Base-by-base conservation (phyloP, 2,113 vertebrate species). In the Cyprinodon variegatus region DNA sequence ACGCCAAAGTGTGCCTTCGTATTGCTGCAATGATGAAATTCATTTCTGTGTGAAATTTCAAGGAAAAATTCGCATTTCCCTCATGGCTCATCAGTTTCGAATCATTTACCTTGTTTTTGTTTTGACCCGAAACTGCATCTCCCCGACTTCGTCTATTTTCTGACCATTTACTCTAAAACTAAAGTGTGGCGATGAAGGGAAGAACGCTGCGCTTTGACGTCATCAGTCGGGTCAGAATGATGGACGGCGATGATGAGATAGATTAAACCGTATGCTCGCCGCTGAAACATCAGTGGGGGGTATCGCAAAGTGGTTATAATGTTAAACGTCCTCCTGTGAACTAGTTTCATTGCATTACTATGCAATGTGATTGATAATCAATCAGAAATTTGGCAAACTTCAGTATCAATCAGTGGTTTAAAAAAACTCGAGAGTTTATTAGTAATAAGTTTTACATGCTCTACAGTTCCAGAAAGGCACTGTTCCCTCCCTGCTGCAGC, bases 11-110 rank as follows among this genome's bases (percentile, higher is more conserved):
- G 72, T 72, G 43, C 68, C 81, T 77, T 84, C 76, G 12, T 70
- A 60, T 76, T 83, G 46, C 14, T 65, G 65, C 64, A 72, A 84
- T 75, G 79, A 86, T 72, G 68, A 79, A 71, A 88, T 87, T 69
- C 73, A 76, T 81, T 29, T 86, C 75, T 83, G 75, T 71, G 37
- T 69, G 41, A 86, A 82, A 83, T 81, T 70, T 11, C 65, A 63
- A 76, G 73, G 82, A 83, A 76, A 46, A 88, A 78, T 72, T 78
- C 73, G 70, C 40, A 53, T 39, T 64, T 20, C 38, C 61, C 83
- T 79, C 45, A 17, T 40, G 73, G 59, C 71, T 78, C 70, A 85
- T 82, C 62, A 63, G 38, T 17, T 20, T 8, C 3, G 3, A 78
- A 78, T 84, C 59, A 11, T 74, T 79, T 40, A 62, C 3, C 4